Conservation (phyloP, 2,888 invertebrate species). For the Drosophila tripunctata region DNA sequence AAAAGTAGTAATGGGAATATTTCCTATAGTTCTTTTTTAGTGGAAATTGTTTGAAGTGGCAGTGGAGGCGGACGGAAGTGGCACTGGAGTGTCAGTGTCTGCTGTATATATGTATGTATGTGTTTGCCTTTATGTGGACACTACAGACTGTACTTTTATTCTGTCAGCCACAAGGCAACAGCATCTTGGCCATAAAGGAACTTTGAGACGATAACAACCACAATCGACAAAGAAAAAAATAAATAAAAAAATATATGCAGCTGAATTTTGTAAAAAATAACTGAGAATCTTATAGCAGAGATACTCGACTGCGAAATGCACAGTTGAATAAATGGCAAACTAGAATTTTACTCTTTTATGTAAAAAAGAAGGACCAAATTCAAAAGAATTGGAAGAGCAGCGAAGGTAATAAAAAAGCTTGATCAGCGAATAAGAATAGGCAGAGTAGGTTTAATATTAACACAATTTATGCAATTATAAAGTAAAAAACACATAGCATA, state of each 20-base stretch:
- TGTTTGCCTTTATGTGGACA: conserved; percentile 64
- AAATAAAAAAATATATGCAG: conserved; percentile 77
- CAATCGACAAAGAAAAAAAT: conserved; percentile 45
- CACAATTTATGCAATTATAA: too few species aligned
- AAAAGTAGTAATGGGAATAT: conserved; percentile 1
- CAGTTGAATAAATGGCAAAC: too few species aligned
- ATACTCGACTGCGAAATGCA: too few species aligned
- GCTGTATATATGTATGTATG: conserved; percentile 35
- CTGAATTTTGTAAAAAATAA: too few species aligned
- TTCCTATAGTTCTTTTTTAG: not conserved
- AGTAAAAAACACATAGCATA: too few species aligned
- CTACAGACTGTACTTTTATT: conserved; percentile 74
- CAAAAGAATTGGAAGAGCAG: too few species aligned
- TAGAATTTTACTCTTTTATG: too few species aligned
- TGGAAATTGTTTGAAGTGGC: conserved; percentile 4
- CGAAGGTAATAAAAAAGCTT: too few species aligned
- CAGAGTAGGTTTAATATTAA: too few species aligned
- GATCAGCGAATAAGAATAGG: too few species aligned
- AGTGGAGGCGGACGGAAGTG: conserved; percentile 24
- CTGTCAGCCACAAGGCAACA: conserved; percentile 35
- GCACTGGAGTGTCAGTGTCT: conserved; percentile 21
- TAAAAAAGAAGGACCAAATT: too few species aligned
- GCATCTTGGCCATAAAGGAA: conserved; percentile 39
- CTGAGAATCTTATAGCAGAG: too few species aligned
- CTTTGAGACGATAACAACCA: conserved; percentile 17